These are phyloP conservation scores for Epicampocera succincta DNA, from an alignment of 2,888 invertebrate species.

Conservation along the genomic window DNA sequence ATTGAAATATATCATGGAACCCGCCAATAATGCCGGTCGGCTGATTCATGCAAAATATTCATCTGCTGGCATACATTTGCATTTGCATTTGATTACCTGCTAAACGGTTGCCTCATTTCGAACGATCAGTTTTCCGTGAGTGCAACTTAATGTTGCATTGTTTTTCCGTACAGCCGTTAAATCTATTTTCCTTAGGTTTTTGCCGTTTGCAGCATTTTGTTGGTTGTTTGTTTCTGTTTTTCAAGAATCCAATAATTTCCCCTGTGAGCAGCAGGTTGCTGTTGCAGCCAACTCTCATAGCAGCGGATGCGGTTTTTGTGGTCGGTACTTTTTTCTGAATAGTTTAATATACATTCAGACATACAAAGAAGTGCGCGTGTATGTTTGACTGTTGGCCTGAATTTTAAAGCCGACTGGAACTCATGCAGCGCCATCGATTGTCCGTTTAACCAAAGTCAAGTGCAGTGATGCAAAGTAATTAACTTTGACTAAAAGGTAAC, in stretches of 20 bases:
- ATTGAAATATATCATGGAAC: no score
- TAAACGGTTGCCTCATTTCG: neutral
- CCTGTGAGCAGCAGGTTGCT: constrained; percentile 67
- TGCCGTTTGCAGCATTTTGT: constrained; percentile 26
- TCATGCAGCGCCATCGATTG: constrained; percentile 65
- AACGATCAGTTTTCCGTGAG: neutral
- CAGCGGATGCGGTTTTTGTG: constrained; percentile 68
- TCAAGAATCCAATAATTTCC: constrained; percentile 65
- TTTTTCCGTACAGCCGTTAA: neutral
- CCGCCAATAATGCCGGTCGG: no score
- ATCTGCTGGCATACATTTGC: no score
- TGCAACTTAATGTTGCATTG: constrained; percentile 31
- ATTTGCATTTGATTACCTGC: no score
- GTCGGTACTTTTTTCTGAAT: constrained; percentile 40
- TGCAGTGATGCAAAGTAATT: constrained; percentile 70
- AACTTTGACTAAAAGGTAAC: constrained; percentile 70
- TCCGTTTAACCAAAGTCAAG: constrained; percentile 69
- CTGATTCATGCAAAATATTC: no score
- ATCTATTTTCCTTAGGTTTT: constrained; percentile 40
- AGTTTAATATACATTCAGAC: constrained; percentile 2
- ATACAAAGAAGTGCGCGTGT: neutral
- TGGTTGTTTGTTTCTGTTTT: constrained; percentile 19
- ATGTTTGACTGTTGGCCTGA: constrained; percentile 57
- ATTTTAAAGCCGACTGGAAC: constrained; percentile 58
- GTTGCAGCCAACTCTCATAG: constrained; percentile 54